These are phyloP conservation scores for Drosophila littoralis DNA, from an alignment of 1,140 invertebrate genomes.

Conservation along the genomic window DNA sequence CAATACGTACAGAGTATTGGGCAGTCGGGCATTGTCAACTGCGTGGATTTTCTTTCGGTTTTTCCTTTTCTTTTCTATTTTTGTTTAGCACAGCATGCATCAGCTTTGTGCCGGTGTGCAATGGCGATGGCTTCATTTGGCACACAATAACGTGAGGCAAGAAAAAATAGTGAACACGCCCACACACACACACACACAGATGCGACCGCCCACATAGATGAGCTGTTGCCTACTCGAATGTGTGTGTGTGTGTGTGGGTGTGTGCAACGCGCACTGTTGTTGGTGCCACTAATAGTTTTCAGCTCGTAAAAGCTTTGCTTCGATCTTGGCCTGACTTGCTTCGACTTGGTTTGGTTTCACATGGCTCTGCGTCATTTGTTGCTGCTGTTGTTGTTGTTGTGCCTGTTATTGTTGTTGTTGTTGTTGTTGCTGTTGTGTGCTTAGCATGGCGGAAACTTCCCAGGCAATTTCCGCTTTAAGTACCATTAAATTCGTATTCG, in stretches of 20 bases:
- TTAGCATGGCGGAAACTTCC: constrained; percentile 74
- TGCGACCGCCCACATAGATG: constrained; percentile 18
- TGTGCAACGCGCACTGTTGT: constrained; percentile 35
- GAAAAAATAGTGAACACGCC: constrained; percentile 10
- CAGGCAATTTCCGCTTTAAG: constrained; percentile 84
- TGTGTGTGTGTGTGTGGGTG: constrained; percentile 18
- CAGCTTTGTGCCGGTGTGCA: constrained; percentile 40
- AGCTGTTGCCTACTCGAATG: constrained; percentile 22
- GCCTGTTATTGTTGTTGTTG: constrained; percentile 24
- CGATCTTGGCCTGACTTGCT: constrained; percentile 57
- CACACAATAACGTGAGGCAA: constrained; percentile 22
- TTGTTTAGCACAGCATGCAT: constrained; percentile 30
- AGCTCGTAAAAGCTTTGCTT: constrained; percentile 77
- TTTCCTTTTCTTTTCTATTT: constrained; percentile 5
- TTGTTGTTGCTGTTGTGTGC: constrained; percentile 55
- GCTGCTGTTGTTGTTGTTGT: constrained; percentile 27
- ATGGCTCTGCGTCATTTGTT: constrained; percentile 19
- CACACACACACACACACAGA: constrained; percentile 6
- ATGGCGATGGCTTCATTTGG: constrained; percentile 64
- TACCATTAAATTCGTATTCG: constrained; percentile 84
- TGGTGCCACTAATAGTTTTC: constrained; percentile 75
- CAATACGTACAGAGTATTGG: not conserved
- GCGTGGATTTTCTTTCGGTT: not conserved
- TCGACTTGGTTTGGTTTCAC: constrained; percentile 22
- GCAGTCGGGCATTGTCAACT: not conserved